Conservation (phyloP, 2,888 invertebrate genomes). For the Clostera curtula region DNA sequence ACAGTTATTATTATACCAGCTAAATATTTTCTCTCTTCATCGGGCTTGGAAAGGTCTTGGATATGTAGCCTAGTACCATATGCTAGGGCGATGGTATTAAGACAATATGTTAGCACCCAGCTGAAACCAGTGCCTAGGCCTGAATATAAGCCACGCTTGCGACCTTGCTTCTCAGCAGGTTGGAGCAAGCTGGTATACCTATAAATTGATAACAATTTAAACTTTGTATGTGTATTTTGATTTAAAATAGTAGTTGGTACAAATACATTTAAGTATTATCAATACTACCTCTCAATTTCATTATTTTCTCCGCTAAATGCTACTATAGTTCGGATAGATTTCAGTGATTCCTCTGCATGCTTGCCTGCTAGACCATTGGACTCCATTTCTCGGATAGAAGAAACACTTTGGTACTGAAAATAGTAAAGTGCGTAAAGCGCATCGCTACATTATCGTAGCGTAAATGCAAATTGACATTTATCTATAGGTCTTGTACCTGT, state of each 20-base stretch:
- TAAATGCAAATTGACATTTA: too few relatives aligned
- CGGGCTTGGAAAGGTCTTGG: conserved; percentile 69
- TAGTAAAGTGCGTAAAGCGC: too few relatives aligned
- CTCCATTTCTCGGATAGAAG: conserved; percentile 77
- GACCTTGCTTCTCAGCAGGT: conserved; percentile 77
- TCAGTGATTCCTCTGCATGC: conserved; percentile 85
- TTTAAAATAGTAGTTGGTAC: too few relatives aligned
- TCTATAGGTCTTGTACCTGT: too few relatives aligned
- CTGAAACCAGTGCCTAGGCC: conserved; percentile 81
- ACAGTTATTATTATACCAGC: conserved; percentile 81
- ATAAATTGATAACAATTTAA: too few relatives aligned
- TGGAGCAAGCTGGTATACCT: conserved; percentile 71
- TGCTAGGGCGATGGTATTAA: conserved; percentile 83
- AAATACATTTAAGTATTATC: too few relatives aligned
- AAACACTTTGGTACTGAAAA: conserved; percentile 71
- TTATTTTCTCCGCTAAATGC: conserved; percentile 84
- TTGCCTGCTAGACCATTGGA: conserved; percentile 84
- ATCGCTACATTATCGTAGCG: too few relatives aligned
- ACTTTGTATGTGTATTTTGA: too few relatives aligned
- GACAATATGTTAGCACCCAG: conserved; percentile 82
- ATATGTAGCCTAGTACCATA: conserved; percentile 82
- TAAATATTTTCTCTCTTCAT: conserved; percentile 75
- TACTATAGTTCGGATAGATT: conserved; percentile 81
- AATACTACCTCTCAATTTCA: conserved; percentile 79
- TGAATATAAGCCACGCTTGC: conserved; percentile 77